Evolutionary conservation across 92 coral and sea anemone species (phyloP), one percentile per base, ranked within the genome.

Genomic region (Parazoanthus atlanticus): DNA sequence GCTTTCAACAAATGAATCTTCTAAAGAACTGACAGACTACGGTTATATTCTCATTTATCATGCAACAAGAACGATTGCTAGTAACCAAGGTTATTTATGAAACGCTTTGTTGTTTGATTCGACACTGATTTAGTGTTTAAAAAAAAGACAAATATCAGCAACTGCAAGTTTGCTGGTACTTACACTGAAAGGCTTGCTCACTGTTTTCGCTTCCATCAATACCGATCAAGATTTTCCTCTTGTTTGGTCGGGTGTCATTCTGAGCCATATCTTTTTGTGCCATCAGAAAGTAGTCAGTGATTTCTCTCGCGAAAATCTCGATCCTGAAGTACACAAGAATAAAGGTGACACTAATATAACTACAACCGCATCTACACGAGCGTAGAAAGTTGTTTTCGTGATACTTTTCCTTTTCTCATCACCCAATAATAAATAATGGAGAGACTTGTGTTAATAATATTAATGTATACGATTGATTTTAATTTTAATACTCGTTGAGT

Each of bases 151-250:
- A 34, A 76, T n/a, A n/a, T n/a, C n/a, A 21, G 32, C 34, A n/a
- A 16, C 46, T n/a, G 31, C 33, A 75, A 1, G 3, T n/a, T 75
- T 75, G 79, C 10, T 6, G 3, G 71, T 8, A 84, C 87, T 84
- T 29, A 84, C 87, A 84, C 13, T 84, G 66, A 84, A 84, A 84
- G 2, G 87, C 87, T 19, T 41, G 34, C 0, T n/a, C 87, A 29
- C 87, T 84, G 87, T 84, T 84, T 25, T 84, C 87, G 58, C 87
- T 84, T 7, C 87, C 87, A 70, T 84, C 87, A 23, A 84, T 72
- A 1, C 65, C 87, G 8, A 84, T 30, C 46, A 84, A 49, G 34
- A 84, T 47, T 84, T 84, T 84, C 13, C 87, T 46, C 41, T 69
- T 84, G 36, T 26, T 31, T 43, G 76, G 15, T 80, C 66, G 46